Base-by-base conservation (phyloP, 2,888 invertebrate genomes). In the Trileptium ribeirensis region DNA sequence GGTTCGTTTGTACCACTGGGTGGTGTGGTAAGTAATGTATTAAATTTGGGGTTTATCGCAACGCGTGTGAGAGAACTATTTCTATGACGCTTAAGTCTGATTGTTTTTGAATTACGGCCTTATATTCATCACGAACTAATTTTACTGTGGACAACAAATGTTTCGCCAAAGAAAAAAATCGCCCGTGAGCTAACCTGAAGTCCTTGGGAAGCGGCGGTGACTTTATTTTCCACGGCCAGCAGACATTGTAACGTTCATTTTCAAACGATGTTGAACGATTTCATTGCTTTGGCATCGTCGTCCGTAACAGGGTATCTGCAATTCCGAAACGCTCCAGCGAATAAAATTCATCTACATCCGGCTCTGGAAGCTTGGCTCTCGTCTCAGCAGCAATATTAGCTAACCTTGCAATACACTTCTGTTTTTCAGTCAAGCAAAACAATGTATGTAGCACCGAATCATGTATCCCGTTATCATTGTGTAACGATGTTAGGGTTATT, bases 11-110 rank as follows among this genome's bases (percentile, higher is more conserved):
- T 31, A 84, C 67, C 0, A 84, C 84, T 0, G 82, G 67, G 29
- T 84, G 84, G 74, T 84, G 83, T 0, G 84, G 84, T 1, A 83
- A 31, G 64, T 83, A 84, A 40, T 84, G 84, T 33, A 39, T 81
- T 24, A 19, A 3, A 29, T 2, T n/a, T 33, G 70, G 24, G n/a
- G 37, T 51, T 3, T 8, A 33, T 3, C 24, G 24, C 31, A n/a
- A n/a, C n/a, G 24, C 78, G n/a, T 79, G 19, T 24, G 29, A 33
- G 8, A 8, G 8, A 1, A 79, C 67, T 33, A 75, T 78, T 67
- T 82, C 82, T 64, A 83, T 80, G 67, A 82, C 81, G 0, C 75
- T 81, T 24, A 74, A 64, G 0, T 79, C 31, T 34, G 67, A 67
- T 39, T 82, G 81, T 2, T 82, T 81, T 1, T 15, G 19, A 70